These are phyloP conservation scores for Bovichtus variegatus DNA, from an alignment of 2,797 vertebrate genomes.

Conservation along the genomic window DNA sequence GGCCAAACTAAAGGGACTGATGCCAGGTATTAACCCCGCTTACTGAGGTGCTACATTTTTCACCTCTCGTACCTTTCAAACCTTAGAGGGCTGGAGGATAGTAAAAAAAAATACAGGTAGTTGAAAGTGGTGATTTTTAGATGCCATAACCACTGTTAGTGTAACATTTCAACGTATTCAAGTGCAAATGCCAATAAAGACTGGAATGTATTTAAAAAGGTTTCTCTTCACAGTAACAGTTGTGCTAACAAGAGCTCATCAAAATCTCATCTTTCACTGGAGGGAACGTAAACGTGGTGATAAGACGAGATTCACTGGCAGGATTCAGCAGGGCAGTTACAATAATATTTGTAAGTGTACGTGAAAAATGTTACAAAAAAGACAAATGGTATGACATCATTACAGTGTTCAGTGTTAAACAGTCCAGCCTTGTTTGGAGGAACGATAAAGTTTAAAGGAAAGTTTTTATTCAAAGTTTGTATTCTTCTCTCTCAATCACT, in stretches of 20 bases:
- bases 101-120: slow-evolving; percentile 5
- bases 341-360: not conserved
- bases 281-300: slow-evolving; percentile 18
- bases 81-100: not conserved
- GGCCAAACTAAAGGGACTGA: slow-evolving; percentile 38
- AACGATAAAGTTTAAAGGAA: slow-evolving; percentile 63
- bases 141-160: slow-evolving; percentile 41
- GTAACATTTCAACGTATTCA: slow-evolving; percentile 53
- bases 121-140: slow-evolving; percentile 3
- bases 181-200: slow-evolving; percentile 73
- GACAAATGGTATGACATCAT: slow-evolving; percentile 33
- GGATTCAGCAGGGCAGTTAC: slow-evolving; percentile 62
- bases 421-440: slow-evolving; percentile 23
- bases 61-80: not conserved
- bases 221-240: slow-evolving; percentile 36
- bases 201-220: slow-evolving; percentile 74
- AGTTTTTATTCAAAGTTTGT: slow-evolving; percentile 3
- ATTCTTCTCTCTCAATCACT: slow-evolving; percentile 8
- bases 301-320: slow-evolving; percentile 43
- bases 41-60: not conserved
- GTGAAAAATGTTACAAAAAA: slow-evolving; percentile 27
- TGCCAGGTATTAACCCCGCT: not conserved
- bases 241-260: slow-evolving; percentile 23
- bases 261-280: not conserved
- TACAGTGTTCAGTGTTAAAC: slow-evolving; percentile 10